Evolutionary conservation across 1,140 invertebrate species (phyloP), one percentile per base, ranked within the genome.

Genomic region (Caenorhabditis inopinata): DNA sequence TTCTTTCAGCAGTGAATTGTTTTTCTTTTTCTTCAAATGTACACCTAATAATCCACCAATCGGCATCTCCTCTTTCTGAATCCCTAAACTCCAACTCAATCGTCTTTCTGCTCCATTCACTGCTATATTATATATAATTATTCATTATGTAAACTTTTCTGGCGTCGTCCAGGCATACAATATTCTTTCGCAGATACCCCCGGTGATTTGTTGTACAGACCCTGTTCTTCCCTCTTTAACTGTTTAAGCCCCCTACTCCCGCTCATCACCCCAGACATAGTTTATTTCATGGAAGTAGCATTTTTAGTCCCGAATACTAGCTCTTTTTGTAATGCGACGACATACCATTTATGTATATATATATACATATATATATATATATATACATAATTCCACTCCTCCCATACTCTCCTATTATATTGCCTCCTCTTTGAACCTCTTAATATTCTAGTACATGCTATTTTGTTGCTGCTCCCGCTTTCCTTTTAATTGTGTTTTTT

Each of bases 51-150:
- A 68, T 68, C 58, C 58, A 35, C 38, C 32, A 23, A 42, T 21
- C 27, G 7, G 58, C 58, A 68, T 68, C 58, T 68, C 58, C 58
- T 9, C 12, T n/a, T 16, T 21, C 58, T 42, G 38, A 68, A 21
- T 27, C 51, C n/a, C 58, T 68, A 68, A 68, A 68, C 58, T 68
- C 58, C 58, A 68, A 68, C n/a, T 68, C 58, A 68, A 68, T 68
- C n/a, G 58, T 68, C 58, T 68, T 68, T 68, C 58, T 58, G 12
- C 49, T 51, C 27, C n/a, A 38, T 68, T 68, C 58, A 38, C 58
- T 68, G 58, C 58, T 68, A 68, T 42, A 68, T 42, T 68, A 35
- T 5, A 14, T n/a, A 68, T 68, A 68, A 68, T 68, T 68, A 68
- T 68, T 68, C 25, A 29, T 16, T 68, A n/a, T n/a, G n/a, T 51